Base-by-base conservation (phyloP, 1,140 invertebrate species). In the Marisa cornuarietis region DNA sequence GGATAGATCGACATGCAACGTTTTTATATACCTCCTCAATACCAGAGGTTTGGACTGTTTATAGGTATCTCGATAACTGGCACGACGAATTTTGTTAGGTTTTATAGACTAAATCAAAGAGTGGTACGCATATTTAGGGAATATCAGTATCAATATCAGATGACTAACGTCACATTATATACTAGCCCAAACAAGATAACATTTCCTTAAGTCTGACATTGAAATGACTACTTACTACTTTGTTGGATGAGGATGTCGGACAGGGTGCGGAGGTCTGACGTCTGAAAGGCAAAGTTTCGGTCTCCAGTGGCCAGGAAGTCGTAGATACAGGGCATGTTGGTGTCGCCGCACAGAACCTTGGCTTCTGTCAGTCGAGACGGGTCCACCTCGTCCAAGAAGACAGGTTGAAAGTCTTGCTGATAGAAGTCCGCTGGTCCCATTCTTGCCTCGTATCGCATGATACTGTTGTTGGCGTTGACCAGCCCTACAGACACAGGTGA, bases 291-390 rank as follows among this genome's bases (percentile, higher is more conserved):
- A 22, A 85, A 63, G 1, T 79, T 77, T 31, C 79, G 58, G 54
- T 82, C 78, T 18, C 80, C 80, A n/a, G 84, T 85, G 20, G 82
- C 79, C 22, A 85, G 52, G 61, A 71, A 80, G 69, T 85, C 84
- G 61, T 81, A 85, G 24, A 82, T 76, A 68, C 84, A 85, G 42
- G 83, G 71, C 18, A 72, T 42, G 54, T 84, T 84, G 14, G 71
- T 71, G 6, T 71, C 81, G 18, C 72, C 72, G 71, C 84, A 85
- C 31, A 76, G 65, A 24, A 42, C 16, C 16, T 49, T 74, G n/a
- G 84, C 80, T 11, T 76, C 74, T 18, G 42, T 58, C 26, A 74
- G 42, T 5, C 69, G 20, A 5, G 77, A 52, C 22, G 73, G 16
- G 65, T 79, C 74, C 0, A 79, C 81, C 52, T 85, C 81, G 24